Base-by-base conservation (phyloP, 1,140 invertebrate genomes). In the Rhagoletis zephyria region DNA sequence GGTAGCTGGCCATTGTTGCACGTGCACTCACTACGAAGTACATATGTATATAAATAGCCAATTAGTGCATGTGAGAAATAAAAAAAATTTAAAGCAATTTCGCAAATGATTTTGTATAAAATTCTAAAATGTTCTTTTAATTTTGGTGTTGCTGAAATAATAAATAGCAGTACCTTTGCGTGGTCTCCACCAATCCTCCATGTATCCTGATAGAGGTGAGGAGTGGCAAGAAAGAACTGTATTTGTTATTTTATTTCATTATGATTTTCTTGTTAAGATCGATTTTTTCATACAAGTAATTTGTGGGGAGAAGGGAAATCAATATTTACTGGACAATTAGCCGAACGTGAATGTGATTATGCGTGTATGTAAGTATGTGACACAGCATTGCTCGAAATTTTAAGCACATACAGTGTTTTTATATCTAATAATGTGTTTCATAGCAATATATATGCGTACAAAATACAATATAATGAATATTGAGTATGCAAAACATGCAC, bases 131-230 rank as follows among this genome's bases (percentile, higher is more conserved):
- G 42, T 74, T 42, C 42, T n/a, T 74, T 81, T 81, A 12, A 81
- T 19, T 81, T 81, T 56, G 5, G 7, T 48, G 3, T 81, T 81
- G 74, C n/a, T 30, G 74, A 81, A 81, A 81, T 81, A 81, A 81
- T 81, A 81, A 81, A 64, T 85, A 88, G 59, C 81, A 88, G 95
- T 97, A 98, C 97, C 97, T 98, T 98, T 98, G 93, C 97, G 96
- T 93, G 97, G 97, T 94, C 97, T 96, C 97, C 97, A 97, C 97
- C 97, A 97, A 95, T 98, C 97, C 96, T 98, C 97, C 96, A 97
- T 97, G 96, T 97, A 97, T 96, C 97, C 97, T 97, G 97, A 96
- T 96, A 97, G 96, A 95, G 96, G 96, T 95, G 96, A 97, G 95
- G 96, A 96, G 95, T 96, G 96, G 95, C 96, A 96, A 96, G 96